Evolutionary conservation across 1,140 invertebrate species (phyloP), one percentile per base, ranked within the genome.

Genomic region (Drepana arcuata): DNA sequence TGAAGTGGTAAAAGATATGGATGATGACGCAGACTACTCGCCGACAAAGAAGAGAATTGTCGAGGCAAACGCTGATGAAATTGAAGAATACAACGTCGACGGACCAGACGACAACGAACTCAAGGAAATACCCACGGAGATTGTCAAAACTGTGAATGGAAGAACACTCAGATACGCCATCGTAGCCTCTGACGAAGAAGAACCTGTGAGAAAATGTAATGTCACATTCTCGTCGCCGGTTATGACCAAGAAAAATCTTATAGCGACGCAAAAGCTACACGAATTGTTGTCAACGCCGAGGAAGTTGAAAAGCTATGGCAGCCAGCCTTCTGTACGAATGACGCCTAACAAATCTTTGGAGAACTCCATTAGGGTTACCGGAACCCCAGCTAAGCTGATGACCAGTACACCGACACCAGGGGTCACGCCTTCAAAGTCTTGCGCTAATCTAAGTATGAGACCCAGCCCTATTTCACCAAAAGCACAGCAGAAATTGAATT

Each of bases 181-280:
- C 12, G 87, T 89, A 14, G 86, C 87, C 0, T 81, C 85, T 0
- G 83, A 85, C 34, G 83, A 85, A 12, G 82, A 84, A 4, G 71
- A 82, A 1, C 77, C 82, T 7, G 24, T 26, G 7, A 37, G 68
- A 51, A 70, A 71, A 64, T 56, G 66, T 55, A 67, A 79, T 41
- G 49, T 86, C 23, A 68, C 67, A 0, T 81, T 79, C 29, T 48
- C 63, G 7, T 71, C 74, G 0, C 71, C 74, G 1, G 59, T 64
- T 7, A 87, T 86, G 34, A 80, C 85, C 1, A 71, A 84, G 29
- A 87, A 86, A 46, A 88, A 88, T 63, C 66, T 90, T 3, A 83
- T 85, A 16, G 91, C 91, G 0, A 93, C 91, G 0, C 89, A 91
- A 56, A 92, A 91, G 54, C 65, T 93, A 0, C 90, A 92, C 56